Conservation (phyloP, 2,797 vertebrate genomes). For the Odontamblyopus rebecca region DNA sequence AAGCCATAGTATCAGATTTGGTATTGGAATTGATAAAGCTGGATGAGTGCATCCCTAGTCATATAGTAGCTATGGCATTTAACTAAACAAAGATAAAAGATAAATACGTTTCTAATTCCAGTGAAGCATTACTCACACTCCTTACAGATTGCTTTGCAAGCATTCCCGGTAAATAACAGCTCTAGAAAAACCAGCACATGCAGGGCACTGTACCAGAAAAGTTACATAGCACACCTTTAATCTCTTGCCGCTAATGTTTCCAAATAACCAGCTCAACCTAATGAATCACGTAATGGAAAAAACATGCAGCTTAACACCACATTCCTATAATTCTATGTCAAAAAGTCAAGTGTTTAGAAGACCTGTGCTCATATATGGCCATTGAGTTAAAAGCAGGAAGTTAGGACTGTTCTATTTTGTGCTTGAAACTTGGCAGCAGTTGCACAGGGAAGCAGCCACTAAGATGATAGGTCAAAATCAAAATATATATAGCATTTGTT, state of each 20-base stretch:
- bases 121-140: too few relatives aligned
- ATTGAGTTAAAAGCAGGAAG: slow-evolving; percentile 18
- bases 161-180: neutral
- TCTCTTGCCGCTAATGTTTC: neutral
- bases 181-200: neutral
- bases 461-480: slow-evolving; percentile 22
- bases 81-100: too few relatives aligned
- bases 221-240: neutral
- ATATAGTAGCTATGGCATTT: too few relatives aligned
- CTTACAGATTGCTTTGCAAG: too few relatives aligned
- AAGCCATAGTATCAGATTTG: too few relatives aligned
- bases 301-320: neutral
- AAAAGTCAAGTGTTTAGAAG: neutral
- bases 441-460: slow-evolving; percentile 28
- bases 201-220: too few relatives aligned
- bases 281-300: neutral
- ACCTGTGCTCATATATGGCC: neutral
- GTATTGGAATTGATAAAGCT: too few relatives aligned
- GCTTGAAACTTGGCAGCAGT: slow-evolving; percentile 31
- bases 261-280: neutral
- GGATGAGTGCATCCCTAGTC: too few relatives aligned
- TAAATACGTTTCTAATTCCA: too few relatives aligned
- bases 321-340: neutral
- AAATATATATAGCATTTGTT: slow-evolving; percentile 15
- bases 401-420: slow-evolving; percentile 16